These are phyloP conservation scores for Molanna angustata DNA, from an alignment of 2,888 invertebrate genomes.

Conservation along the genomic window DNA sequence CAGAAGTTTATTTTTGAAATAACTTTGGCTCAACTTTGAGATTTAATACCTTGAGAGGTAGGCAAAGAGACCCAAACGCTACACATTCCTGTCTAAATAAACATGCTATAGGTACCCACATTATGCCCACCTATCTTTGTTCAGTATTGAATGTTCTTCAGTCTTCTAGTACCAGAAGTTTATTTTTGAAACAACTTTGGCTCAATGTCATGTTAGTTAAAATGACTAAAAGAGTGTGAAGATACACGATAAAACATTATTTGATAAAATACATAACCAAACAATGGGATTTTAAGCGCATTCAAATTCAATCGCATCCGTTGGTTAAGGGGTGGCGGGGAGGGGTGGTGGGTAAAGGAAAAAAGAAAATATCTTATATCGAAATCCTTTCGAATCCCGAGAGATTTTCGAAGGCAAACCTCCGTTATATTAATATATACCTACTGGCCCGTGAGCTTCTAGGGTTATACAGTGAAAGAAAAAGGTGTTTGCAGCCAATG, in stretches of 20 bases:
- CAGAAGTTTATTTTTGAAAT: too few species aligned
- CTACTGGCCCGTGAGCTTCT: slow-evolving; percentile 30
- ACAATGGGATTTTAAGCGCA: slow-evolving; percentile 33
- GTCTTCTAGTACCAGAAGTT: too few species aligned
- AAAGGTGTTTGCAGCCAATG: slow-evolving; percentile 31
- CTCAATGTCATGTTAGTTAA: too few species aligned
- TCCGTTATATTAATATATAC: slow-evolving; percentile 34
- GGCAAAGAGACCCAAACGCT: too few species aligned
- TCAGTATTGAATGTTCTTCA: too few species aligned
- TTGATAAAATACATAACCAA: slow-evolving; percentile 29
- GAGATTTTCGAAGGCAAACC: slow-evolving; percentile 34
- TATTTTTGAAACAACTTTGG: too few species aligned
- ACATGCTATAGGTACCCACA: too few species aligned
- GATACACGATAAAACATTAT: neutral
- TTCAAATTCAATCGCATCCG: slow-evolving; percentile 33
- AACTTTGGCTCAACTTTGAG: too few species aligned
- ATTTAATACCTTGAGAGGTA: too few species aligned
- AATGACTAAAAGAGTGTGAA: too few species aligned
- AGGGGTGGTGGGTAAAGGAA: slow-evolving; percentile 25
- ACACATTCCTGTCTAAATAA: too few species aligned
- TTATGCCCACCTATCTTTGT: too few species aligned
- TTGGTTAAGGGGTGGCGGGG: slow-evolving; percentile 27
- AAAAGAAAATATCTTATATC: slow-evolving; percentile 32
- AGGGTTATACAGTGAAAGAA: slow-evolving; percentile 31
- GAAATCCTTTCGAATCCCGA: slow-evolving; percentile 33